Percentiles rank a stretch among this genome's conserved stretches.
These are phyloP conservation scores for Netelia virgata DNA, from an alignment of 2,888 invertebrate species.

Conservation along the genomic window DNA sequence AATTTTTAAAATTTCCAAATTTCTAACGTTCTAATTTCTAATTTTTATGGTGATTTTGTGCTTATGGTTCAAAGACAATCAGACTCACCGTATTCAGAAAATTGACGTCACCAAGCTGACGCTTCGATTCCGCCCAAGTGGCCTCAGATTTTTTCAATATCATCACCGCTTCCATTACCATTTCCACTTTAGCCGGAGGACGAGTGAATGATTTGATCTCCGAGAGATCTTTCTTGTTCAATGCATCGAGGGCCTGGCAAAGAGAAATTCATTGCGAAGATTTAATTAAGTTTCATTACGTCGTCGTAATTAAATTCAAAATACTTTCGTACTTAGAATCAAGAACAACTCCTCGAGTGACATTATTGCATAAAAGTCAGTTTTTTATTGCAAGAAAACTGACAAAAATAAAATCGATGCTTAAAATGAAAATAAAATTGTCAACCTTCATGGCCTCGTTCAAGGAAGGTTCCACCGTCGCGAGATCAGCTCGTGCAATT, in stretches of 20 bases:
- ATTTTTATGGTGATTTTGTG: not conserved
- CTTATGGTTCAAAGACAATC: not conserved
- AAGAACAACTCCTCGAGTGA: not conserved
- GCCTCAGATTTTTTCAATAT: constrained; percentile 92
- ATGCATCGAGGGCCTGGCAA: constrained; percentile 89
- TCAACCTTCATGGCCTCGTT: constrained; percentile 91
- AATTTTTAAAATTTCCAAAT: not conserved
- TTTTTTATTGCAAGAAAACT: not conserved
- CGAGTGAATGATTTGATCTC: constrained; percentile 96
- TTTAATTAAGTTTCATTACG: not conserved
- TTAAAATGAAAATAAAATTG: not conserved
- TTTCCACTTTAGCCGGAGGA: constrained; percentile 95
- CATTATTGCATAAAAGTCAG: not conserved
- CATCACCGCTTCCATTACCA: constrained; percentile 96
- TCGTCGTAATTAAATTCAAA: no score
- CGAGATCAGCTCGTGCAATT: constrained; percentile 93
- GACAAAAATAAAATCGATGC: not conserved
- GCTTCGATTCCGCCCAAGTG: constrained; percentile 95
- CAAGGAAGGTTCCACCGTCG: constrained; percentile 94
- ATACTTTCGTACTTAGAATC: no score
- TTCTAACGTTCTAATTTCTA: not conserved
- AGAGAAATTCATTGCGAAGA: not conserved
- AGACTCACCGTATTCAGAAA: constrained; percentile 88
- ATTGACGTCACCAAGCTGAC: constrained; percentile 93
- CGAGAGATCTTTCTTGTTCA: constrained; percentile 94